These are phyloP conservation scores for Leptopilina myrica DNA, from an alignment of 2,888 invertebrate species.

Conservation along the genomic window DNA sequence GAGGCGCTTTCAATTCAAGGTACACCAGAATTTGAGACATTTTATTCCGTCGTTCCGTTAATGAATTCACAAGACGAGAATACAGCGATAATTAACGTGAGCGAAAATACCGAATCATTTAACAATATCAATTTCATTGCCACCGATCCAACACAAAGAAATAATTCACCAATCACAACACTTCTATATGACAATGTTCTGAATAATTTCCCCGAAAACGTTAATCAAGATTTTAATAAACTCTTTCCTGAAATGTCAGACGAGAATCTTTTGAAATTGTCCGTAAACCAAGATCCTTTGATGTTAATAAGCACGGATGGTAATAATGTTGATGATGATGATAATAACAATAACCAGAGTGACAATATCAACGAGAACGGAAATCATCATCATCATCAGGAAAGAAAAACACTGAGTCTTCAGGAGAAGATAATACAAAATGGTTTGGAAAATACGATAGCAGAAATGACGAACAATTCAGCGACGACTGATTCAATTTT, in stretches of 20 bases:
- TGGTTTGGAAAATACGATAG: constrained; percentile 67
- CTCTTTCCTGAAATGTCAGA: constrained; percentile 5
- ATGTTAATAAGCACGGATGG: background rate
- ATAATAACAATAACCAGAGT: too few relatives aligned
- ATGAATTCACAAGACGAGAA: background rate
- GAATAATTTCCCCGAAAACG: background rate
- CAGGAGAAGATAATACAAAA: constrained; percentile 70
- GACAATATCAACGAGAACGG: too few relatives aligned
- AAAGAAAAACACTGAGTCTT: constrained; percentile 53
- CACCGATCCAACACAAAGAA: background rate
- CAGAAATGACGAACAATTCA: constrained; percentile 57
- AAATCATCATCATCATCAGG: too few relatives aligned
- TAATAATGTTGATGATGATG: too few relatives aligned
- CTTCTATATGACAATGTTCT: background rate
- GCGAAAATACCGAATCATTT: background rate
- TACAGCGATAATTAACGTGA: background rate
- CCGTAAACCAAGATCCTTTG: background rate
- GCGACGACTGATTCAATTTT: background rate
- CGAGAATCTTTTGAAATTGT: background rate
- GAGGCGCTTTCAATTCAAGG: background rate
- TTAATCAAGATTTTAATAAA: constrained; percentile 6
- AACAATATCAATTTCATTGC: constrained; percentile 5
- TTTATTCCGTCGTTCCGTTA: constrained; percentile 8
- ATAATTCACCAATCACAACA: background rate
- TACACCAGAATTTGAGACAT: background rate